Percentiles rank a stretch among this genome's conserved stretches.
Evolutionary conservation across 2,113 vertebrate genomes (phyloP).

Genomic region (Actinemys pallida): DNA sequence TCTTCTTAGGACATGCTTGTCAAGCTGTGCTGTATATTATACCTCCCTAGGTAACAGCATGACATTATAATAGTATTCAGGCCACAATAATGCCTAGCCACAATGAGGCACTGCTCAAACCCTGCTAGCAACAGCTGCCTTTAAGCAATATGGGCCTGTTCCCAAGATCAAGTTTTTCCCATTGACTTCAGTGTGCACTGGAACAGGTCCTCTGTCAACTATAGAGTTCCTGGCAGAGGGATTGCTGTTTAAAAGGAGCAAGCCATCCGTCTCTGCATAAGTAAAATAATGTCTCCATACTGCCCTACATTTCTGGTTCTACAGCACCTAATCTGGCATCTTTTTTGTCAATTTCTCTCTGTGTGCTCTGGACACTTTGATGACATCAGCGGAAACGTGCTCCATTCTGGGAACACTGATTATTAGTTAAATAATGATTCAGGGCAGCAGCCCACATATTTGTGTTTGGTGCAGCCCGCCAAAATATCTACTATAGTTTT

Average conservation of each 20-base stretch:
- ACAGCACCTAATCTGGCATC: neutral
- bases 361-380: neutral
- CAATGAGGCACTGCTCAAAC: neutral
- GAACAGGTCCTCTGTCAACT: neutral
- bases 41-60: neutral
- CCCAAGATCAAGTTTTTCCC: neutral
- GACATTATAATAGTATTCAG: neutral
- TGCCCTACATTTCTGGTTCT: neutral
- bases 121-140: neutral
- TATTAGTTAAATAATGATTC: neutral
- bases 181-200: neutral
- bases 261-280: neutral
- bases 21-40: neutral
- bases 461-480: constrained; percentile 3
- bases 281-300: neutral
- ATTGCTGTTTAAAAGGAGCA: neutral
- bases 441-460: neutral
- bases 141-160: neutral
- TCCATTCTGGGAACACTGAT: neutral
- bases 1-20: neutral
- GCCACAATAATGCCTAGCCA: neutral
- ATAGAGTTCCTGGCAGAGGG: neutral
- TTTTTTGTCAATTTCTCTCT: neutral
- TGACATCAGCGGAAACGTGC: accelerated
- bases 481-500: constrained; percentile 13